Evolutionary conservation across 2,888 invertebrate genomes (phyloP).

Genomic region (Teleogryllus oceanicus): DNA sequence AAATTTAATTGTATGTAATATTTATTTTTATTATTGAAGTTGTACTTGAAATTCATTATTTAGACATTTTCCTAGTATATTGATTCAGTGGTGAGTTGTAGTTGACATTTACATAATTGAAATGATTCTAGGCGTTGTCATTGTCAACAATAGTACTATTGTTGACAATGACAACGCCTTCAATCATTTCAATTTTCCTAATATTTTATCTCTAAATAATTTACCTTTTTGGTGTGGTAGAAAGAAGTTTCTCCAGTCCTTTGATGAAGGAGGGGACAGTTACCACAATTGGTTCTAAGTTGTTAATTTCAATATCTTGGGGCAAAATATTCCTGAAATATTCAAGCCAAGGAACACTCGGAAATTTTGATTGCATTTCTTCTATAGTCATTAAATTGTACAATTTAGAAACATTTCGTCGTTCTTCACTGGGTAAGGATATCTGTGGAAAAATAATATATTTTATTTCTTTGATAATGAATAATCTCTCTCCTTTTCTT

Average conservation of each 20-base stretch:
- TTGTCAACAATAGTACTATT: too few relatives aligned
- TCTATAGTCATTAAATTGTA: constrained; percentile 87
- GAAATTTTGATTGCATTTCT: constrained; percentile 70
- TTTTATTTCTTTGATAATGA: too few relatives aligned
- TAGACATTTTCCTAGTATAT: neutral
- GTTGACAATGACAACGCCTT: too few relatives aligned
- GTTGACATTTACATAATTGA: too few relatives aligned
- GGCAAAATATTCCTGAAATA: constrained; percentile 80
- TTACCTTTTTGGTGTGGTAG: constrained; percentile 57
- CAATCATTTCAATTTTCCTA: too few relatives aligned
- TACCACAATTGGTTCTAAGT: constrained; percentile 76
- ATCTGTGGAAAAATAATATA: constrained; percentile 54
- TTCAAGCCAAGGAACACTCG: constrained; percentile 73
- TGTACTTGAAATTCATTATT: too few relatives aligned
- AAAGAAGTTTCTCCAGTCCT: constrained; percentile 62
- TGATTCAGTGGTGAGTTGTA: too few relatives aligned
- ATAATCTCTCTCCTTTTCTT: too few relatives aligned
- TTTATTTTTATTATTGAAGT: too few relatives aligned
- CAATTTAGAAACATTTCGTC: constrained; percentile 84
- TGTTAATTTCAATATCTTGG: constrained; percentile 57
- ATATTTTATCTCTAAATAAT: neutral
- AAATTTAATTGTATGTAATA: too few relatives aligned
- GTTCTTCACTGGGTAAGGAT: constrained; percentile 81
- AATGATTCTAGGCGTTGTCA: too few relatives aligned
- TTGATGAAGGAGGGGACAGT: constrained; percentile 78